Base-by-base conservation (phyloP, 2,888 invertebrate species). In the Geophilus truncorum region DNA sequence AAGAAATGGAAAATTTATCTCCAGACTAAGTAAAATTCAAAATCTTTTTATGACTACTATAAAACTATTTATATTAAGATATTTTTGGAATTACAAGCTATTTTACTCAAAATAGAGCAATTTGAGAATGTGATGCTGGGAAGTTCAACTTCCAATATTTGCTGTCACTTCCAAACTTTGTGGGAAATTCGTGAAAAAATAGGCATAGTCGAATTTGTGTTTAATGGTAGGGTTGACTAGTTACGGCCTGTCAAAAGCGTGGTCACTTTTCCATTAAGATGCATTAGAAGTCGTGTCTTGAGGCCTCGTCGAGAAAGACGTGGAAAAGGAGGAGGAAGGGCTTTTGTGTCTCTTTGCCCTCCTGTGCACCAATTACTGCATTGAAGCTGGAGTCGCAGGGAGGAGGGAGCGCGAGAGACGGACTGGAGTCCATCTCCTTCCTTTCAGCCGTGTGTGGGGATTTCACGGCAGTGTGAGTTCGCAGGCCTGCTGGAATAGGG, bases 351-450 rank as follows among this genome's bases (percentile, higher is more conserved):
- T 80, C 30, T n/a, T 82, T 83, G 9, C 84, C 80, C n/a, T 81
- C 80, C 70, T 77, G 82, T 80, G 85, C 84, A 32, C 84, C 83
- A 77, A 83, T 80, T 15, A 81, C 70, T 25, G 80, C 75, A 82
- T 83, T 79, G 77, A 28, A 15, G 23, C 25, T 15, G 77, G 40
- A 32, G 90, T 90, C 0, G 87, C 88, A 1, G 87, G 87, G 18
- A 85, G 84, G 3, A 84, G 83, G 77, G 34, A 3, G 85, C n/a
- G n/a, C n/a, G 84, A 7, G 40, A 40, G 40, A 40, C 40, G 40
- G 15, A 87, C 0, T 88, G 88, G 89, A 85, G 75, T 89, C 82
- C 80, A 70, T 82, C 79, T 32, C 79, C 82, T 18, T 80, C 81
- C 51, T 80, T 40, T 82, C 82, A 45, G 78, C 76, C 40, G 40